Base-by-base conservation (phyloP, 2,888 invertebrate species). In the Carterocephalus palaemon region DNA sequence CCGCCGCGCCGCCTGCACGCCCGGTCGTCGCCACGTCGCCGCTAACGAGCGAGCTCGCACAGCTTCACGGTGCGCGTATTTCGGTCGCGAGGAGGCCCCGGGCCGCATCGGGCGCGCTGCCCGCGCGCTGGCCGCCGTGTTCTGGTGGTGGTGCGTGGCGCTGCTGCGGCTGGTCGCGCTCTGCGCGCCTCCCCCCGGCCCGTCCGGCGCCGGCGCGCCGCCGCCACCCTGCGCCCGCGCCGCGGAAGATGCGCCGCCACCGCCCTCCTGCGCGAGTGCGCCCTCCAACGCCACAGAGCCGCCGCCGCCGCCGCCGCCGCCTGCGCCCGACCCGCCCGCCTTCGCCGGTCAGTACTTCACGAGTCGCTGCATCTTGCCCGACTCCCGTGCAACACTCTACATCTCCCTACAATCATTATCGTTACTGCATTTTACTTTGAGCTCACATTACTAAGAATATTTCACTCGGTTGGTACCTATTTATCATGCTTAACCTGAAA, bases 111-210 rank as follows among this genome's bases (percentile, higher is more conserved):
- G 77, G 77, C 77, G 76, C 77, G 75, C 74, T 78, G 82, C 81
- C 83, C 83, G 83, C 83, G 83, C 78, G 83, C 82, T 83, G 83
- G 80, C 84, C 79, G 83, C 83, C 82, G 81, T 83, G 83, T 76
- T 82, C 84, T 82, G 83, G 83, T 84, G 83, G 82, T 82, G 85
- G 82, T 81, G 81, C 79, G 83, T 82, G 83, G 82, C 84, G 82
- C 81, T 84, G 81, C 81, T 82, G 80, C 83, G 81, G 83, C 81
- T 84, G 83, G 81, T 79, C 78, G 83, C 74, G 78, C 77, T 79
- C 66, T 80, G 82, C 66, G 83, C 83, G 68, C 82, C 81, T 67
- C 78, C 82, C 78, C 77, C 80, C 80, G 80, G 76, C 78, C 73
- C 77, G 72, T 62, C 74, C 74, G 70, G 68, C 67, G 62, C 47